A percentile compares a stretch with the other conserved stretches of the same genome.
These are phyloP conservation scores for Aspiorhynchus laticeps DNA, from an alignment of 2,113 vertebrate species.

Conservation along the genomic window DNA sequence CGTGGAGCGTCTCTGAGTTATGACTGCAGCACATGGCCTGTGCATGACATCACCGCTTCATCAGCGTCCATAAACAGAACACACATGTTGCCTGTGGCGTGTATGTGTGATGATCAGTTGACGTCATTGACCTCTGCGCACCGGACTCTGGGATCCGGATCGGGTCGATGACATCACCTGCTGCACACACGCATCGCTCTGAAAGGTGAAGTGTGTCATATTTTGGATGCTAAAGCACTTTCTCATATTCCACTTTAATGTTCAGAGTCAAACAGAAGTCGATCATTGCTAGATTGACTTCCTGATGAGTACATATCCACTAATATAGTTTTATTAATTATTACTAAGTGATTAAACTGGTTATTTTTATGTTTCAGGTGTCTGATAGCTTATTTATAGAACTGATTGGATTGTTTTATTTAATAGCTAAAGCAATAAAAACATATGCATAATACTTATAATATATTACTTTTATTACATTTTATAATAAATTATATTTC, in stretches of 20 bases:
- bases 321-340: no score
- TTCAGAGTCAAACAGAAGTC: not conserved
- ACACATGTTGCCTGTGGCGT: conserved; percentile 37
- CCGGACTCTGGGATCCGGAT: not conserved
- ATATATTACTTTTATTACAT: not conserved
- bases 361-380: not conserved
- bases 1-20: conserved; percentile 5
- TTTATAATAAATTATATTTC: no score
- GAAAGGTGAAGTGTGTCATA: not conserved
- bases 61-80: conserved; percentile 36
- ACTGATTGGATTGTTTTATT: not conserved
- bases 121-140: conserved; percentile 45
- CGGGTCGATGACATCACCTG: conserved; percentile 46
- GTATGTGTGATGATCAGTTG: conserved; percentile 44
- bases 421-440: not conserved
- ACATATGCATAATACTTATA: not conserved
- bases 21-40: conserved; percentile 45
- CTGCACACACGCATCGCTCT: not conserved
- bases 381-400: not conserved
- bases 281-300: not conserved
- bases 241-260: not conserved
- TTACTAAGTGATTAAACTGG: no score
- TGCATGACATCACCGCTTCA: conserved; percentile 51
- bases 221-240: not conserved
- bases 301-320: not conserved